These are phyloP conservation scores for Netelia inedita DNA, from an alignment of 2,888 invertebrate species.

Conservation along the genomic window DNA sequence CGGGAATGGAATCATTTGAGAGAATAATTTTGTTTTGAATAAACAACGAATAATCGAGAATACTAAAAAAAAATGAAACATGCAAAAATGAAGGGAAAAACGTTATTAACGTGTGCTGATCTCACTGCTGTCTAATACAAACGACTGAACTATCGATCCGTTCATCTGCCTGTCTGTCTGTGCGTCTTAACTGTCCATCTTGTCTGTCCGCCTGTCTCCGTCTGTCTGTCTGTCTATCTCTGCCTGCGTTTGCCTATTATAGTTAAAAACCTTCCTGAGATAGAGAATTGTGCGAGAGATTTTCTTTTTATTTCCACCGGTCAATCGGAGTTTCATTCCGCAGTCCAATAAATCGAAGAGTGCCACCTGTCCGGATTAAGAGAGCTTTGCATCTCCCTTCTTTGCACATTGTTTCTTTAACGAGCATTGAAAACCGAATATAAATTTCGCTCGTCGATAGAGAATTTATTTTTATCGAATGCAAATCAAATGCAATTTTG, in stretches of 20 bases:
- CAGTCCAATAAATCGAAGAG: neutral
- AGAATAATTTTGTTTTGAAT: conserved; percentile 77
- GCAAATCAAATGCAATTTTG: too few relatives aligned
- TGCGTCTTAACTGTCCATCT: conserved; percentile 70
- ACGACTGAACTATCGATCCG: conserved; percentile 77
- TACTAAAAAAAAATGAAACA: conserved; percentile 55
- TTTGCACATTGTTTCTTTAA: neutral
- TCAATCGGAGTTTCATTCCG: neutral
- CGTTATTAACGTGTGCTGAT: conserved; percentile 76
- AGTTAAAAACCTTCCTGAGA: neutral
- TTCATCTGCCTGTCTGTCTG: conserved; percentile 75
- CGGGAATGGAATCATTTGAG: conserved; percentile 25
- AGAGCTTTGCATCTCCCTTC: neutral
- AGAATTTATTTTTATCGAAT: too few relatives aligned
- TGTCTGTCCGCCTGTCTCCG: conserved; percentile 73
- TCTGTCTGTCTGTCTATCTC: conserved; percentile 68
- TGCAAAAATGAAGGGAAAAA: conserved; percentile 49
- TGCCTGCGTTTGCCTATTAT: conserved; percentile 26
- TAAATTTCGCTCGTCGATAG: neutral
- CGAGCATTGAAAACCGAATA: neutral
- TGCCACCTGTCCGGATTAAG: neutral
- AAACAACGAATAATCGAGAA: conserved; percentile 81
- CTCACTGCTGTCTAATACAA: conserved; percentile 76
- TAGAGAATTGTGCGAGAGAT: neutral
- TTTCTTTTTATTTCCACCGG: neutral